Percentiles rank a stretch among this genome's conserved stretches.
phyloP scores from a whole-genome alignment of 2,888 invertebrate species.

The Chrysolina americana region DNA sequence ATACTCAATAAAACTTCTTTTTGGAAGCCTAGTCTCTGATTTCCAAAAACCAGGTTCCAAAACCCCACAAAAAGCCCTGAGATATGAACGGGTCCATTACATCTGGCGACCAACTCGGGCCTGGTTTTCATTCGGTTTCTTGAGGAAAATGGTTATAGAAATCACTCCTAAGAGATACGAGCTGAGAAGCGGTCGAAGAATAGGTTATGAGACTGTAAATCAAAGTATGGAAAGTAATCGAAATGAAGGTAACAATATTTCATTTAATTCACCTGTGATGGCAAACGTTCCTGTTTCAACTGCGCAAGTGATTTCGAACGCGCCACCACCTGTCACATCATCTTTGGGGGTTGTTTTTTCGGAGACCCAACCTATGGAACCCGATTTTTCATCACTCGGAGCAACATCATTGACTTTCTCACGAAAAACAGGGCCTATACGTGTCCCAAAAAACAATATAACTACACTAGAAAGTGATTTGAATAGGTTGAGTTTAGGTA shows the following conservation, averaged over 20 bases:
- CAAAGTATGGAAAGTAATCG: neutral
- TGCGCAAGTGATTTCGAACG: neutral
- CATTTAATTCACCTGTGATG: neutral
- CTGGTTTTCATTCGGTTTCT: neutral
- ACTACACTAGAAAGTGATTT: neutral
- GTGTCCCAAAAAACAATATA: neutral
- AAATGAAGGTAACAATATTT: neutral
- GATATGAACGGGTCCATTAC: neutral
- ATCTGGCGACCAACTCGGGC: neutral
- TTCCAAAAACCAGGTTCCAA: neutral
- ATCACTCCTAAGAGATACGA: neutral
- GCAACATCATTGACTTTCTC: neutral
- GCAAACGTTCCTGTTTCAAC: neutral
- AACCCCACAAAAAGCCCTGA: neutral
- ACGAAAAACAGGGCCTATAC: neutral
- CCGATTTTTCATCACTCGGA: neutral
- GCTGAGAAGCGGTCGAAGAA: slow-evolving; percentile 2
- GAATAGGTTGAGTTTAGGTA: too few relatives aligned
- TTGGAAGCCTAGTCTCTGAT: too few relatives aligned
- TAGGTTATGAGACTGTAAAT: neutral
- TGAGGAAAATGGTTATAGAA: neutral
- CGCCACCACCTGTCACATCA: neutral
- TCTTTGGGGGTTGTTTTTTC: neutral
- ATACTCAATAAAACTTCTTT: too few relatives aligned
- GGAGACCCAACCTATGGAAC: neutral